phyloP scores from a whole-genome alignment of 2,888 invertebrate species.

The Tanypteryx hageni region DNA sequence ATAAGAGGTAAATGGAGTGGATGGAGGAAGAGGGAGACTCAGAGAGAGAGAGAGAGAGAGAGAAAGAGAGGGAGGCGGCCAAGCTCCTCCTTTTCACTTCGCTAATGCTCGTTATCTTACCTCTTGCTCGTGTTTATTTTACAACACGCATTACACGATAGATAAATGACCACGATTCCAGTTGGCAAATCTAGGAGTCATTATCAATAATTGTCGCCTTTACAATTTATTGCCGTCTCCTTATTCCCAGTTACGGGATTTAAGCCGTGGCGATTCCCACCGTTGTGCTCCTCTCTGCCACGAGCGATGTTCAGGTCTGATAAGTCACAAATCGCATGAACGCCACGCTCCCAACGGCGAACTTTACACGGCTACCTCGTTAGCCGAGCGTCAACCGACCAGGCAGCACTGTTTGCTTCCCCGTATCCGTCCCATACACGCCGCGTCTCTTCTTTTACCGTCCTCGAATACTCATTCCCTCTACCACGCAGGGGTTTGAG shows the following conservation, averaged over 20 bases:
- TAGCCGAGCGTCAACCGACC: background rate
- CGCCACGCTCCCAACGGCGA: background rate
- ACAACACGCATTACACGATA: background rate
- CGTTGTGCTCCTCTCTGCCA: background rate
- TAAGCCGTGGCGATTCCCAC: background rate
- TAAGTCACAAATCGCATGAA: background rate
- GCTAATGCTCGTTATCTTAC: background rate
- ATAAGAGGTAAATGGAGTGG: background rate
- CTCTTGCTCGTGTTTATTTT: background rate
- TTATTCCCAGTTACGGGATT: background rate
- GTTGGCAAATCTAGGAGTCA: background rate
- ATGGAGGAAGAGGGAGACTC: background rate
- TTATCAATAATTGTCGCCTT: slow-evolving; percentile 33
- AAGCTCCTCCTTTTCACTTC: background rate
- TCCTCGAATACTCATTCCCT: background rate
- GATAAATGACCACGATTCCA: background rate
- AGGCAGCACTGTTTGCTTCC: background rate
- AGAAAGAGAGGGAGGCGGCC: background rate
- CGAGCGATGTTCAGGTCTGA: slow-evolving; percentile 3
- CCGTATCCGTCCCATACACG: background rate
- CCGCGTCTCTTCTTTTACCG: background rate
- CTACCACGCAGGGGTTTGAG: background rate
- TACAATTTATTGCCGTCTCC: background rate
- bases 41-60: background rate
- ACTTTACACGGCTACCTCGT: slow-evolving; percentile 23